Percentiles rank a stretch among this genome's conserved stretches.
phyloP scores from a whole-genome alignment of 35 echinoderm and acorn worm species.

The Holothuria glaberrima region DNA sequence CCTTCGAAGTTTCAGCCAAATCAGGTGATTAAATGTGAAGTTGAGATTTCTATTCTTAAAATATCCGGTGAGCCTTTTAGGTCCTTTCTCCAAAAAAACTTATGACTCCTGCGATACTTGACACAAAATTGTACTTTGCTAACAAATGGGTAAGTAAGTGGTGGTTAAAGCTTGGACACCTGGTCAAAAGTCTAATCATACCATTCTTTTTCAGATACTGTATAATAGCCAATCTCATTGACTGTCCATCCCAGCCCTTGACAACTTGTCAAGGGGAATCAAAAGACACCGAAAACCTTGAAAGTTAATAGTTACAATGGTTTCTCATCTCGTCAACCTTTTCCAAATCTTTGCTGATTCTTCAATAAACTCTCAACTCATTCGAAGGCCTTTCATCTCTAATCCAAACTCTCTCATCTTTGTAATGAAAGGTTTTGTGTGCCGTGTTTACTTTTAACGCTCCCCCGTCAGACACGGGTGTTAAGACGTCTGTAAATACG shows the following conservation, averaged over 20 bases:
- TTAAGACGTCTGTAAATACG: constrained; percentile 40
- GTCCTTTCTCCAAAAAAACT: too few relatives aligned
- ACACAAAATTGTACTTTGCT: too few relatives aligned
- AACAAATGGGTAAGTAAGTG: too few relatives aligned
- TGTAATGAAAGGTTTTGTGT: constrained; percentile 35
- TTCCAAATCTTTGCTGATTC: not conserved
- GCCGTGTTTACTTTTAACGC: constrained; percentile 33
- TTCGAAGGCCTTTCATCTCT: constrained; percentile 4
- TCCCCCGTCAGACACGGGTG: constrained; percentile 17
- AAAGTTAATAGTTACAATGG: constrained; percentile 33
- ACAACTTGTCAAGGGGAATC: constrained; percentile 9
- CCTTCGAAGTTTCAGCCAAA: too few relatives aligned
- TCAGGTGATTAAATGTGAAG: too few relatives aligned
- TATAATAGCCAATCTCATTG: not conserved
- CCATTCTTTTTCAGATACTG: too few relatives aligned
- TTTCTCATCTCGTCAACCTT: constrained; percentile 27
- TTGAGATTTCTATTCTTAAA: too few relatives aligned
- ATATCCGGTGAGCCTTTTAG: too few relatives aligned
- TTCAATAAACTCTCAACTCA: constrained; percentile 27
- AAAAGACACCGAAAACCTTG: constrained; percentile 41
- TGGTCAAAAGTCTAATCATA: too few relatives aligned
- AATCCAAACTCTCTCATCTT: constrained; percentile 13
- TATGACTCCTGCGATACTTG: too few relatives aligned
- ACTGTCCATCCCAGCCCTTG: constrained; percentile 5
- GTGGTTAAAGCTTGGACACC: too few relatives aligned